Evolutionary conservation across 2,888 invertebrate genomes (phyloP).

Genomic region (Unio pictorum): DNA sequence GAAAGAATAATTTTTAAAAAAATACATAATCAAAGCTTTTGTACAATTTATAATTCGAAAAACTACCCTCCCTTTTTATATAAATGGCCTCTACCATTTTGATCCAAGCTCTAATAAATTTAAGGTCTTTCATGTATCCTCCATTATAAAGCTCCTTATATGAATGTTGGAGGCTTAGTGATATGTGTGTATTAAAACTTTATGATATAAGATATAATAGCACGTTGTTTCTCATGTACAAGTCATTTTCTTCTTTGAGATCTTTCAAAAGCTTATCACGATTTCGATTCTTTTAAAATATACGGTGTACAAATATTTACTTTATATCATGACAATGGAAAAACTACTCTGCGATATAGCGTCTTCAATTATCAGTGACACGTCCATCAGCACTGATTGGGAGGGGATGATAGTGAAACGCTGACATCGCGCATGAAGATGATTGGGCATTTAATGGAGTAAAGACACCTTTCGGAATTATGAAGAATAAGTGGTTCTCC

Average conservation of each 20-base stretch:
- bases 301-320: conserved; percentile 11
- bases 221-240: conserved; percentile 1
- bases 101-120: too few relatives aligned
- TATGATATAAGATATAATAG: too few relatives aligned
- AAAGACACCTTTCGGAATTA: conserved; percentile 9
- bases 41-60: too few relatives aligned
- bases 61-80: too few relatives aligned
- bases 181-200: too few relatives aligned
- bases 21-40: too few relatives aligned
- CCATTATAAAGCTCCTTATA: too few relatives aligned
- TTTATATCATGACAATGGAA: conserved; percentile 5
- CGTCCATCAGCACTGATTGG: conserved; percentile 13
- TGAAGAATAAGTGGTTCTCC: conserved; percentile 1
- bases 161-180: too few relatives aligned
- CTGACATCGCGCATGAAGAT: conserved; percentile 7
- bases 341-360: conserved; percentile 18
- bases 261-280: conserved; percentile 5
- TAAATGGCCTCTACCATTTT: too few relatives aligned
- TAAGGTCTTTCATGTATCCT: too few relatives aligned
- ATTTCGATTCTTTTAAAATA: conserved; percentile 16
- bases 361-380: conserved; percentile 19
- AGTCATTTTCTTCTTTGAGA: conserved; percentile 2
- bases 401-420: conserved; percentile 10
- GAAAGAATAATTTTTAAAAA: too few relatives aligned
- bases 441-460: conserved; percentile 20